A percentile compares a stretch with the other conserved stretches of the same genome.
phyloP scores from a whole-genome alignment of 2,888 invertebrate genomes.

The Plebejus melissa region DNA sequence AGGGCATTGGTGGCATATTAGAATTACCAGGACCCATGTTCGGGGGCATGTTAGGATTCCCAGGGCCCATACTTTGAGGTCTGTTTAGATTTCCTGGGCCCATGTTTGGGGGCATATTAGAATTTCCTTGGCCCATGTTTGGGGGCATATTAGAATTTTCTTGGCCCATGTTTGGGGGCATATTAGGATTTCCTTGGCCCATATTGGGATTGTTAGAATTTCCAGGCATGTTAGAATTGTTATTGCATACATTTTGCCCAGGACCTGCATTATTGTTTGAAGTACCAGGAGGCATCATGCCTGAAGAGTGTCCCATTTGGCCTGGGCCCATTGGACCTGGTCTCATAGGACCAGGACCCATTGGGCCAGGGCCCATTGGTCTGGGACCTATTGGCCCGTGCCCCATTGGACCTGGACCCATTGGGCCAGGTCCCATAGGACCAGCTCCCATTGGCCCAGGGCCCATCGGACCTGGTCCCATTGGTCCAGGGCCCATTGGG shows the following conservation, averaged over 20 bases:
- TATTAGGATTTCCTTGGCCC: conserved; percentile 64
- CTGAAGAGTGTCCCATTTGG: conserved; percentile 39
- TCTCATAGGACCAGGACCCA: conserved; percentile 35
- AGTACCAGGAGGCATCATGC: conserved; percentile 36
- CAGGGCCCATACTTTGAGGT: conserved; percentile 37
- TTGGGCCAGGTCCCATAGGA: conserved; percentile 34
- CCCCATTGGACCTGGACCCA: conserved; percentile 37
- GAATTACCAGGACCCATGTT: conserved; percentile 43
- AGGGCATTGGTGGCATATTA: conserved; percentile 52
- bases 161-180: conserved; percentile 65
- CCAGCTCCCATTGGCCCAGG: conserved; percentile 29
- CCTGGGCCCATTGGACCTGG: conserved; percentile 42
- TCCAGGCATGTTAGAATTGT: conserved; percentile 50
- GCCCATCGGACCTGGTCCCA: conserved; percentile 28
- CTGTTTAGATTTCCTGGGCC: conserved; percentile 4
- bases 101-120: not conserved
- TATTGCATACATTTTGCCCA: conserved; percentile 41
- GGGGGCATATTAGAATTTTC: conserved; percentile 65
- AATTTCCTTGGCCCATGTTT: conserved; percentile 47
- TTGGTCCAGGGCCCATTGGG: not conserved
- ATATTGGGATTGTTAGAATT: conserved; percentile 61
- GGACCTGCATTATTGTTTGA: conserved; percentile 41
- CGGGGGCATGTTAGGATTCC: conserved; percentile 46
- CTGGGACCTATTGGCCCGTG: conserved; percentile 37
- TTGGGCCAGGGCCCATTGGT: conserved; percentile 36